These are phyloP conservation scores for Zoanthus gigantus DNA, from an alignment of 92 coral and sea anemone genomes.

Conservation along the genomic window DNA sequence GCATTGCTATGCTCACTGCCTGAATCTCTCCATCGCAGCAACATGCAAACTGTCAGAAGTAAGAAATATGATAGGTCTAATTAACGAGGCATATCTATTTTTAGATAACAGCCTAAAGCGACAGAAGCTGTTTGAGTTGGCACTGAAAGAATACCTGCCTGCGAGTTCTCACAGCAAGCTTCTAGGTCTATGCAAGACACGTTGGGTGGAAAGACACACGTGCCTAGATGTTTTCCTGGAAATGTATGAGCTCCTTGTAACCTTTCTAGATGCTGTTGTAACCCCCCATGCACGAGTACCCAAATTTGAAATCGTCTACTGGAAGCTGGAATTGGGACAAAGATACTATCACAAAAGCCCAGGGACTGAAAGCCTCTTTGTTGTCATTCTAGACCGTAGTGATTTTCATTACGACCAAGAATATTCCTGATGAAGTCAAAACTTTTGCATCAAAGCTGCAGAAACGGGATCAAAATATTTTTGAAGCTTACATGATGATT, in stretches of 20 bases:
- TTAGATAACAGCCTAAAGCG: constrained; percentile 57
- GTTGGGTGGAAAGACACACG: constrained; percentile 68
- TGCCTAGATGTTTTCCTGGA: constrained; percentile 55
- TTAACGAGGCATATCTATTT: constrained; percentile 54
- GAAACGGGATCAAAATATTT: constrained; percentile 66
- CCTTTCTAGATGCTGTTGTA: constrained; percentile 60
- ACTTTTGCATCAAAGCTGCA: constrained; percentile 68
- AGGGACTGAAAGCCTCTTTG: constrained; percentile 57
- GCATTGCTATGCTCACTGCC: constrained; percentile 75
- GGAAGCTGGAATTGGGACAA: constrained; percentile 68
- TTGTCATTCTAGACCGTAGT: constrained; percentile 53
- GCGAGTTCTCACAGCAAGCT: constrained; percentile 65
- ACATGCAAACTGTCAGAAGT: constrained; percentile 65
- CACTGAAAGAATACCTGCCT: constrained; percentile 65
- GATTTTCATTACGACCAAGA: constrained; percentile 60
- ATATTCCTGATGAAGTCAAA: constrained; percentile 63
- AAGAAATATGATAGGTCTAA: constrained; percentile 47
- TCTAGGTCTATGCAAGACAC: constrained; percentile 70
- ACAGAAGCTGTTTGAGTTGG: constrained; percentile 61
- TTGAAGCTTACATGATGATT: constrained; percentile 65
- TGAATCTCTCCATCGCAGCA: constrained; percentile 74
- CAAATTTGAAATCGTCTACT: constrained; percentile 57
- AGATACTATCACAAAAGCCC: constrained; percentile 63
- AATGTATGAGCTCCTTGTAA: constrained; percentile 65
- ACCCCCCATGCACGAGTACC: constrained; percentile 61